A percentile compares a stretch with the other conserved stretches of the same genome.
These are phyloP conservation scores for Microcaecilia unicolor DNA, from an alignment of 2,797 vertebrate species.

Conservation along the genomic window DNA sequence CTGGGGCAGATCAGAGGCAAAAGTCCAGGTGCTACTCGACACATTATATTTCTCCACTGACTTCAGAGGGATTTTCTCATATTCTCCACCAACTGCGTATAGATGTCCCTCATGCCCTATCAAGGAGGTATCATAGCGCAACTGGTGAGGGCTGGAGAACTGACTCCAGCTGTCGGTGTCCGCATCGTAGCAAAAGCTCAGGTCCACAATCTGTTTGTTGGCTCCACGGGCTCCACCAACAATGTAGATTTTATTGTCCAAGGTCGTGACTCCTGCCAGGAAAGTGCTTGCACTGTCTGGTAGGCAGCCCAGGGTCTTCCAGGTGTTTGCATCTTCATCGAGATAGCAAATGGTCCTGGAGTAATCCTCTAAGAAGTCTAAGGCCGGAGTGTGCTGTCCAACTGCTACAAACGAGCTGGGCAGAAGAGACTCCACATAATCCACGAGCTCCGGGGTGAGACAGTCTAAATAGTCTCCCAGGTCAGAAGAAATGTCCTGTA, in stretches of 20 bases:
- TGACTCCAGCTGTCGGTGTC: conserved; percentile 59
- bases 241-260: conserved; percentile 82
- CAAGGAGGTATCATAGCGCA: conserved; percentile 75
- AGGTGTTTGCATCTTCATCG: conserved; percentile 69
- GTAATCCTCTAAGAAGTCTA: conserved; percentile 63
- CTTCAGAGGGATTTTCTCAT: conserved; percentile 57
- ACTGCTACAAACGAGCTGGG: conserved; percentile 77
- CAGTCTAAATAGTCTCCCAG: conserved; percentile 55
- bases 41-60: conserved; percentile 72
- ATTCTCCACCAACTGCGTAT: conserved; percentile 77
- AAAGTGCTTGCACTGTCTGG: conserved; percentile 75
- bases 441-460: conserved; percentile 56
- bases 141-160: conserved; percentile 72
- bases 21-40: conserved; percentile 61
- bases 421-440: conserved; percentile 64
- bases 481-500: conserved; percentile 68
- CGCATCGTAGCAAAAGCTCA: conserved; percentile 78
- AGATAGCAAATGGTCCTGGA: conserved; percentile 81
- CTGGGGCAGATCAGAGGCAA: conserved; percentile 63
- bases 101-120: conserved; percentile 67
- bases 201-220: conserved; percentile 77
- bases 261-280: conserved; percentile 74
- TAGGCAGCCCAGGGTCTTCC: conserved; percentile 77
- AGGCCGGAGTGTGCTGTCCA: conserved; percentile 74
- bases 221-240: conserved; percentile 78